Base-by-base conservation (phyloP, 2,888 invertebrate species). In the Mimas tiliae region DNA sequence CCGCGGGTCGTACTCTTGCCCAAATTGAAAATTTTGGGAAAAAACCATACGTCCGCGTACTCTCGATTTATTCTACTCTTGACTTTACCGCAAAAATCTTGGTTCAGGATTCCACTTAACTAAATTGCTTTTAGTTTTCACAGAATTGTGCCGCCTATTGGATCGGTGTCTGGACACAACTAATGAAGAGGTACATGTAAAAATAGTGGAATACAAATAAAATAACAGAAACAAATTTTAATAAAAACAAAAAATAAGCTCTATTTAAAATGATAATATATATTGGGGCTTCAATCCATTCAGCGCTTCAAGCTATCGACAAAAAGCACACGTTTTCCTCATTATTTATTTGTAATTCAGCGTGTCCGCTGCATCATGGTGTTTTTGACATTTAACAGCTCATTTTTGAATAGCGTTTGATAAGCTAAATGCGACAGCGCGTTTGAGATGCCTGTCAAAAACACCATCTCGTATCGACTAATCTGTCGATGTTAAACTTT, bases 401-500 rank as follows among this genome's bases (percentile, higher is more conserved):
- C 58, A 53, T 53, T 33, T 27, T 27, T 52, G 27, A 55, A 38
- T 55, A 55, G 38, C 55, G 55, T 55, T 58, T 58, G 42, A 58
- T 38, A 58, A 58, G 58, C 58, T 42, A 58, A 53, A 52, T 52
- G 51, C 33, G 52, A 21, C 12, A 21, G 53, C 33, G 55, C 55
- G 34, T 38, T 58, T 58, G 55, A 58, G 55, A 14, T 53, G 53
- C 53, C 55, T 58, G 55, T 58, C 55, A 58, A 58, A 58, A 58
- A 42, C 58, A 42, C 58, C 58, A 42, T 58, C 58, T 52, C 52
- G 12, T 58, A 42, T 58, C 19, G 34, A 53, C 53, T 53, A 52
- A 58, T 58, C 19, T 19, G 58, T 70, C 72, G 69, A 19, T 7
- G 38, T 12, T 12, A n/a, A 11, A 33, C 33, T 78, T 78, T 42